Evolutionary conservation across 1,140 invertebrate genomes (phyloP), one percentile per base, ranked within the genome.

Genomic region (Megalopta genalis): DNA sequence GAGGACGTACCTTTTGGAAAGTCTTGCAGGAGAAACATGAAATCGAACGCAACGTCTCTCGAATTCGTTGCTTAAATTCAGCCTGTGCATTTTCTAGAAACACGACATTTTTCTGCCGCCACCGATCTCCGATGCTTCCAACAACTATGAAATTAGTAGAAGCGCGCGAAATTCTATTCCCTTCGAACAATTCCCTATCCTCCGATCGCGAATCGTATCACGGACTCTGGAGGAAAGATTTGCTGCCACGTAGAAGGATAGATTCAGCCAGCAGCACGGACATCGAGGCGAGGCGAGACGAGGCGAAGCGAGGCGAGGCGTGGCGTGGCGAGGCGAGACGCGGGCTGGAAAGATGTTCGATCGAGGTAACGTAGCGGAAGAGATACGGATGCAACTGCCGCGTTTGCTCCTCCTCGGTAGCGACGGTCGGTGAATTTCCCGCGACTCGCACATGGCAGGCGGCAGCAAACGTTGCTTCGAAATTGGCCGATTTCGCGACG

Each of bases 361-460:
- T 79, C 62, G 39, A 60, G n/a, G 39, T 52, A 77, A 71, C 59
- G 14, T 63, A 52, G 57, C 23, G 75, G 75, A 77, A 77, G 75
- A 77, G 75, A 77, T 77, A 77, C 42, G 57, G 46, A 77, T 21
- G 23, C n/a, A 57, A 62, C 54, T 18, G 8, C 3, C 21, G 7
- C 63, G 14, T 39, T 39, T 12, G 32, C 64, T 66, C 39, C 10
- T 65, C 63, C n/a, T 25, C 21, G 25, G 25, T 27, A 46, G n/a
- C 7, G 10, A n/a, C 46, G 1, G 21, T 57, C 68, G 5, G 12
- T 1, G 70, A 39, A 59, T 49, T 66, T 46, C 64, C 25, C 64
- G 39, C 12, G 3, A 37, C 49, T 63, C n/a, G 12, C 39, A 21
- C 42, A 9, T 10, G 42, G 42, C 42, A 46, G 42, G 25, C 37